phyloP scores from a whole-genome alignment of 2,797 vertebrate genomes.

The Tokudaia muenninki region DNA sequence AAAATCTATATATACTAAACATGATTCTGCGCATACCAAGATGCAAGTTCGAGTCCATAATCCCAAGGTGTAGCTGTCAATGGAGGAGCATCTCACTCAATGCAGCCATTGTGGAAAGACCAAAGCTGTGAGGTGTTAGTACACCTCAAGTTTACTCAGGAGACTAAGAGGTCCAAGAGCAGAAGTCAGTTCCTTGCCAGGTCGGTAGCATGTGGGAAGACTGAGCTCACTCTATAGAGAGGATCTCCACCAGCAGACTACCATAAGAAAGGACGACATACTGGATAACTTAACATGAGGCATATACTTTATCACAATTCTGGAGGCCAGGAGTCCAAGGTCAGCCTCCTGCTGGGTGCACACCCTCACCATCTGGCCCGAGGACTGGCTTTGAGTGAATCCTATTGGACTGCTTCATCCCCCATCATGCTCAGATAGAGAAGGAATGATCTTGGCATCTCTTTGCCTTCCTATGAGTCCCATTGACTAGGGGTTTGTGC shows the following conservation, averaged over 20 bases:
- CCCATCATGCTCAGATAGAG: rapidly evolving
- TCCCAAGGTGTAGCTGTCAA: not conserved
- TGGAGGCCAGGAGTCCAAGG: not conserved
- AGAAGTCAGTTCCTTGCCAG: not conserved
- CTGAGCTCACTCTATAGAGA: not conserved
- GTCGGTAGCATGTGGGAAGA: not conserved
- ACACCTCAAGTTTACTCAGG: not conserved
- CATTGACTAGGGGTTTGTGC: not conserved
- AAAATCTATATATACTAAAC: not conserved
- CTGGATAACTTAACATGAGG: rapidly evolving
- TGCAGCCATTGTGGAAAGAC: not conserved
- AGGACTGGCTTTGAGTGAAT: not conserved
- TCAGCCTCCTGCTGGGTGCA: not conserved
- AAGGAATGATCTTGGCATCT: not conserved
- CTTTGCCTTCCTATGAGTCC: not conserved
- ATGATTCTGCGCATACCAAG: not conserved
- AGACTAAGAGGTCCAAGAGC: not conserved
- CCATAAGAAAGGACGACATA: not conserved
- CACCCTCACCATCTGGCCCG: not conserved
- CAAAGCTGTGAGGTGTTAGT: not conserved
- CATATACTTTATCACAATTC: not conserved
- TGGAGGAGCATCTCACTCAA: not conserved
- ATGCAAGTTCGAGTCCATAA: not conserved
- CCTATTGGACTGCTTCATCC: no score
- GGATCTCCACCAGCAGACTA: rapidly evolving